These are phyloP conservation scores for Callionymus lyra DNA, from an alignment of 2,113 vertebrate species.

Conservation along the genomic window DNA sequence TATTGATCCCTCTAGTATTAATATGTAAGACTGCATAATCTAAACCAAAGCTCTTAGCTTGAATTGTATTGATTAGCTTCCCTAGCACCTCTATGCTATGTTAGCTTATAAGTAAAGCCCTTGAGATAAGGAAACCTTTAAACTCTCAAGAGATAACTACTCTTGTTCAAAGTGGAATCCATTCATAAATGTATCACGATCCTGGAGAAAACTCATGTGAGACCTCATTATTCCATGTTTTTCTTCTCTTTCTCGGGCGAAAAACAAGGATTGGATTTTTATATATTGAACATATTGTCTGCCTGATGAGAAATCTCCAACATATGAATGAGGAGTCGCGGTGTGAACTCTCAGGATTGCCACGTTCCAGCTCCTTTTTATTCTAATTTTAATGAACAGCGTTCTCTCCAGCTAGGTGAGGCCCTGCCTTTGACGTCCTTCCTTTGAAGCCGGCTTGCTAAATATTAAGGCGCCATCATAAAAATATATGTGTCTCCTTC, in stretches of 20 bases:
- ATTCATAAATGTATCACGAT: not conserved
- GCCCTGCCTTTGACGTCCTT: constrained; percentile 24
- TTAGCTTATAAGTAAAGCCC: too few relatives aligned
- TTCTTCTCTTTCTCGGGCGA: not conserved
- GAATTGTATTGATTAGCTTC: too few relatives aligned
- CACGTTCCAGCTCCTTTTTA: not conserved
- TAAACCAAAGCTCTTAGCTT: too few relatives aligned
- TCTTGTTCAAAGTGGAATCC: too few relatives aligned
- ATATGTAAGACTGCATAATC: too few relatives aligned
- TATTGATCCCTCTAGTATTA: too few relatives aligned
- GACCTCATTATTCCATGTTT: not conserved
- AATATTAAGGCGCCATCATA: constrained; percentile 40
- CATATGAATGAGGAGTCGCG: constrained; percentile 1
- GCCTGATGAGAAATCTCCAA: not conserved
- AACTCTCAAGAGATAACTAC: not conserved
- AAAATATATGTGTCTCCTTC: constrained; percentile 28
- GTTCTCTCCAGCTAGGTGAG: constrained; percentile 2
- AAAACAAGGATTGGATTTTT: not conserved
- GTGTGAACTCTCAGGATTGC: too few relatives aligned
- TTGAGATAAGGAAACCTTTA: too few relatives aligned
- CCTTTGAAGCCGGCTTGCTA: constrained; percentile 31
- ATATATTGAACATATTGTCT: constrained; percentile 3
- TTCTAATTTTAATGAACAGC: constrained; percentile 22
- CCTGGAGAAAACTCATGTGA: not conserved
- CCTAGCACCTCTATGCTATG: too few relatives aligned